These are phyloP conservation scores for Sebastes vulpes DNA, from an alignment of 2,797 vertebrate species.

Conservation along the genomic window DNA sequence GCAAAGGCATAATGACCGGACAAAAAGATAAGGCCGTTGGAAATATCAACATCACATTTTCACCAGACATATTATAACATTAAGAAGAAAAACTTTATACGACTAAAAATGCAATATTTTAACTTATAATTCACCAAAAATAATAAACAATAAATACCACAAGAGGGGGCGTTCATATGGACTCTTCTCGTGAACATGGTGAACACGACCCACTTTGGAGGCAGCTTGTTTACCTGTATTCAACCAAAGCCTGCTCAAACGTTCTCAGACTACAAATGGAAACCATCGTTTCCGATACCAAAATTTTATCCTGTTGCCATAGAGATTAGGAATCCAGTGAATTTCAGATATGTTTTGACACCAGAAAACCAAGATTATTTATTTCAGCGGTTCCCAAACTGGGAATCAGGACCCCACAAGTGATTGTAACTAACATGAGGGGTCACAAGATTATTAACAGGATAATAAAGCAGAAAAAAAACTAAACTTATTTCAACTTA, in stretches of 20 bases:
- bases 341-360: background rate
- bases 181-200: fast-evolving
- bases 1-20: no score
- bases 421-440: background rate
- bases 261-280: background rate
- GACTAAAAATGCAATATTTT: no score
- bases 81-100: no score
- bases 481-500: background rate
- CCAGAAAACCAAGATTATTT: background rate
- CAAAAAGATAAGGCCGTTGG: no score
- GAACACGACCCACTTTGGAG: background rate
- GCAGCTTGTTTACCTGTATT: background rate
- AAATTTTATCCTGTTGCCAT: background rate
- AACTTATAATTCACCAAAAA: no score
- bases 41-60: no score
- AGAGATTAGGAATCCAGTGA: background rate
- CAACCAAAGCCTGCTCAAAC: no score
- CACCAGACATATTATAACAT: no score
- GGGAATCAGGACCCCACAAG: background rate
- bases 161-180: no score
- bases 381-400: background rate
- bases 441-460: background rate
- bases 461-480: background rate
- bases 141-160: no score
- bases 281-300: background rate